Evolutionary conservation across 2,797 vertebrate species (phyloP).

Genomic region (Heliangelus exortis): DNA sequence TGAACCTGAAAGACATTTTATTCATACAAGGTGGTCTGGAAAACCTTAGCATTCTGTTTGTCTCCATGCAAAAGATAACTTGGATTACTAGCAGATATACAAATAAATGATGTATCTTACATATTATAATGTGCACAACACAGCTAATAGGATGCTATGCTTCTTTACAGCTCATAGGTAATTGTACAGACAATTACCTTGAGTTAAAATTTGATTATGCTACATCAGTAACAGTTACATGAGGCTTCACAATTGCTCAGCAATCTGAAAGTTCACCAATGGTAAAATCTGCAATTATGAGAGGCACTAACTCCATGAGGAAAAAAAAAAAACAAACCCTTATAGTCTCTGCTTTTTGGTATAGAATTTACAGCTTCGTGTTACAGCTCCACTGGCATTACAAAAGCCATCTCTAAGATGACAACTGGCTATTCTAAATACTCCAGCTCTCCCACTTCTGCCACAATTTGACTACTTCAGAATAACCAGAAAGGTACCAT

Average conservation of each 20-base stretch:
- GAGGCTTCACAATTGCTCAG: neutral
- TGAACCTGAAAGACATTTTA: neutral
- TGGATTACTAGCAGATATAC: neutral
- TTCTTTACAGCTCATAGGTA: neutral
- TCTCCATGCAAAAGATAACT: constrained; percentile 24
- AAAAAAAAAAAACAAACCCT: neutral
- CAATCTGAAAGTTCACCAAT: neutral
- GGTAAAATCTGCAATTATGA: neutral
- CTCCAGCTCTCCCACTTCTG: neutral
- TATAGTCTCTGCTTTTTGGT: neutral
- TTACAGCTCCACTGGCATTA: neutral
- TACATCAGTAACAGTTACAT: neutral
- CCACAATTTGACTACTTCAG: neutral
- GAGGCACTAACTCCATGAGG: neutral
- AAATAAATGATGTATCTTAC: neutral
- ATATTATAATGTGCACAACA: neutral
- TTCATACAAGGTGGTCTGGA: neutral
- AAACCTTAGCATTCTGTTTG: neutral
- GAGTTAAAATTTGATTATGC: constrained; percentile 13
- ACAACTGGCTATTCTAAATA: neutral
- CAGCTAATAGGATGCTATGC: neutral
- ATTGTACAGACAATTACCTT: constrained; percentile 8
- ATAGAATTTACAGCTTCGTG: neutral
- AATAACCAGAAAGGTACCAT: neutral
- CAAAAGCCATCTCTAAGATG: neutral